Evolutionary conservation across 2,797 vertebrate genomes (phyloP), one percentile per base, ranked within the genome.

Genomic region (Brachymystax lenok): DNA sequence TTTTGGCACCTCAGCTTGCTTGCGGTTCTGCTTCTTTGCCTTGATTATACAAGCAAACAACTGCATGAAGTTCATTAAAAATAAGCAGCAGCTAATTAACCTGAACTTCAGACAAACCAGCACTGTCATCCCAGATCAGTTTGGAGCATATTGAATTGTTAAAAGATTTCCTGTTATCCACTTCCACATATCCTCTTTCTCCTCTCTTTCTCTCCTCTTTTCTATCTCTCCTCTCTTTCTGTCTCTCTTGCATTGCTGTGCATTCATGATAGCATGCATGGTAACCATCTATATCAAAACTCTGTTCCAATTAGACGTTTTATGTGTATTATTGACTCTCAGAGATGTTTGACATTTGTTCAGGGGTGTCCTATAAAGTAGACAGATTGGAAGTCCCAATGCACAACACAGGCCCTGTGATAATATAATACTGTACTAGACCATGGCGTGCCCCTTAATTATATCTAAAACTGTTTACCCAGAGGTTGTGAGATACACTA

Each of bases 21-120:
- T 96, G 97, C 95, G 96, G 96, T 99, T 99, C 97, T 98, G 97
- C 96, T 96, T 94, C 96, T 98, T 95, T 95, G 97, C 96, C 96
- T 98, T 98, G 97, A 99, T 99, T 98, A 98, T 98, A 98, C 98
- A 98, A 98, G 97, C 97, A 98, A 99, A 99, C 96, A 99, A 98
- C 96, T 95, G 96, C 95, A 96, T 96, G 96, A 95, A 98, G 96
- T 99, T 98, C 97, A 97, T 98, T 98, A 98, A 97, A 93, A 97
- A 97, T 97, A 98, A 98, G 96, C 97, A 95, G 95, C 93, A 96
- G 96, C 98, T 99, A 99, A 99, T 99, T 99, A 98, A 97, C 96
- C 96, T 96, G 95, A 96, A 96, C 95, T 97, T 95, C 96, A 97
- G 96, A 98, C 96, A 96, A 97, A 96, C 94, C 96, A 90, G 92